These are phyloP conservation scores for Origma solitaria DNA, from an alignment of 2,113 vertebrate genomes.

Conservation along the genomic window DNA sequence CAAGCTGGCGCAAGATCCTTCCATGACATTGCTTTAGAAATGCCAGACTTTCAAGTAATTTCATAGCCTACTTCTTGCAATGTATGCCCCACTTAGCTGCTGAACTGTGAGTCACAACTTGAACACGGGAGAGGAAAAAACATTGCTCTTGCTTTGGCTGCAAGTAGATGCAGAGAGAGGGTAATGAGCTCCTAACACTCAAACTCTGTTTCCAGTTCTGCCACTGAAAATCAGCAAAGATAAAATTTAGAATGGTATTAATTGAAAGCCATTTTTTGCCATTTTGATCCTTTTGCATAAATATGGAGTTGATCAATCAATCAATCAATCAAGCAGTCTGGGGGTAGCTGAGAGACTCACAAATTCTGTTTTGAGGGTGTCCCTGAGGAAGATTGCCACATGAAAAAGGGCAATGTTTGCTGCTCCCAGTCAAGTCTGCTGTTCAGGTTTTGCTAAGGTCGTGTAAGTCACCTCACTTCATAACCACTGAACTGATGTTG, in stretches of 20 bases:
- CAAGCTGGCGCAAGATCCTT: neutral
- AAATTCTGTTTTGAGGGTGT: neutral
- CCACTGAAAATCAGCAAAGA: neutral
- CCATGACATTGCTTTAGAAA: neutral
- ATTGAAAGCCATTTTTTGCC: neutral
- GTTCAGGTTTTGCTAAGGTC: neutral
- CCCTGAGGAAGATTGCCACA: neutral
- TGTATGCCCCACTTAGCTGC: neutral
- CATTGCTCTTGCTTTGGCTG: neutral
- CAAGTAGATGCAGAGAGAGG: neutral
- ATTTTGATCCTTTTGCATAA: neutral
- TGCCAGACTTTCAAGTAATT: neutral
- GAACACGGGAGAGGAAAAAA: neutral
- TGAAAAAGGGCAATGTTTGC: neutral
- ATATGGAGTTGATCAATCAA: neutral
- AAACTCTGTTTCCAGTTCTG: neutral
- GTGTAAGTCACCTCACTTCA: neutral
- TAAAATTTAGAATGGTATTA: neutral
- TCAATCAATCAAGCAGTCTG: neutral
- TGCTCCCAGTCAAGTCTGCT: neutral
- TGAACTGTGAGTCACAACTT: neutral
- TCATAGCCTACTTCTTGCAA: neutral
- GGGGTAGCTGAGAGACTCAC: neutral
- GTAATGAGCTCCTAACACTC: neutral
- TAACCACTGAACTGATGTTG: neutral